Evolutionary conservation across 2,113 vertebrate species (phyloP).

Genomic region (Crotophaga sulcirostris): DNA sequence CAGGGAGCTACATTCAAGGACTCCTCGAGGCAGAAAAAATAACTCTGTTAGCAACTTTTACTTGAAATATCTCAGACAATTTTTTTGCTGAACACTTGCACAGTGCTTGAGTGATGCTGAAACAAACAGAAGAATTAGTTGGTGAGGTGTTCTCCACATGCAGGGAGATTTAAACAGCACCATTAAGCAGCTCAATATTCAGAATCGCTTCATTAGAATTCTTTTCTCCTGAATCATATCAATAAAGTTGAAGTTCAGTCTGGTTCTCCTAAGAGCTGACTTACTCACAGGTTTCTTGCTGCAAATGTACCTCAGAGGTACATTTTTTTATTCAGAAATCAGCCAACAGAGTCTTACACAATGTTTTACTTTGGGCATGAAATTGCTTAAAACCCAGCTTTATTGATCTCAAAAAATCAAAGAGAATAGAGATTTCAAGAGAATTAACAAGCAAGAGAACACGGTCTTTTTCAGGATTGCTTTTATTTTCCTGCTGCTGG

Average conservation of each 20-base stretch:
- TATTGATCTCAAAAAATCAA: neutral
- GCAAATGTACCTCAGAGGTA: neutral
- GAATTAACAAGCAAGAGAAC: neutral
- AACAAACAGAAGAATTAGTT: constrained; percentile 32
- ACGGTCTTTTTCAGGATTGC: neutral
- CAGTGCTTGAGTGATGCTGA: neutral
- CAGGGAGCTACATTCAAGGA: neutral
- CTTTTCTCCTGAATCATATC: constrained; percentile 74
- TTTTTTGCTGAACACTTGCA: neutral
- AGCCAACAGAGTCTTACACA: neutral
- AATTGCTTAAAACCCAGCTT: neutral
- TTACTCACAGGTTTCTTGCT: constrained; percentile 9
- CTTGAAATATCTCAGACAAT: neutral
- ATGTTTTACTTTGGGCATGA: neutral
- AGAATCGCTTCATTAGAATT: constrained; percentile 70
- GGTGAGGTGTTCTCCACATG: neutral
- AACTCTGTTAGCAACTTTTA: neutral
- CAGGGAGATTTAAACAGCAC: constrained; percentile 57
- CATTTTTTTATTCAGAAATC: neutral
- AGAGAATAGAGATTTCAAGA: neutral
- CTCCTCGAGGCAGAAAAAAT: neutral
- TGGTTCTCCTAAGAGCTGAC: neutral
- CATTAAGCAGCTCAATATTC: constrained; percentile 26
- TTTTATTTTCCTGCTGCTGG: neutral
- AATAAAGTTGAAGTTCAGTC: constrained; percentile 47